Base-by-base conservation (phyloP, 35 echinoderm and acorn worm species). In the Hemicentrotus pulcherrimus region DNA sequence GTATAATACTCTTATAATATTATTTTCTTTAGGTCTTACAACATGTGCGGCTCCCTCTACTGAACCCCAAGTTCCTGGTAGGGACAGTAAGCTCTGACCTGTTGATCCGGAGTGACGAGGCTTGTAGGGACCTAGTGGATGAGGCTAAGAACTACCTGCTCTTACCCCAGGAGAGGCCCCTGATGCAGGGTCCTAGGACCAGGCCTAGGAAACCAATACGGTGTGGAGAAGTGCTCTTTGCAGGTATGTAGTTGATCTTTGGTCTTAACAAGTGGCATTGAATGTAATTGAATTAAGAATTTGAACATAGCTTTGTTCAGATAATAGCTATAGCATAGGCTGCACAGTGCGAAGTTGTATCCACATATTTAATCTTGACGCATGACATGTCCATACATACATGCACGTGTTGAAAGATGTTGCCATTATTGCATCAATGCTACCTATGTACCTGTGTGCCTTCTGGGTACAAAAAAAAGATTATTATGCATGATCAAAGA, bases 61-160 rank as follows among this genome's bases (percentile, higher is more conserved):
- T 99, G 28, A 98, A 95, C 32, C 98, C 98, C 48, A 99, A 99
- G 70, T 99, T 99, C 86, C 96, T 99, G 31, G 98, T 99, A 0
- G 98, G 98, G 19, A 99, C 98, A n/a, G 98, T 99, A 8, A 97
- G 98, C 94, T 94, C 97, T 13, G 98, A 99, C 86, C 96, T 97
- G 11, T 86, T 99, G 22, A 99, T 99, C 8, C 95, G 96, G 31
- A 99, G 98, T 92, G 98, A 99, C 92, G 98, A 99, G 85, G 97
- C 98, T 13, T 99, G 98, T 86, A 48, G 98, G 32, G 98, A 99
- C 86, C 95, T 99, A 0, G 98, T 99, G n/a, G 98, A 99, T 89
- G 98, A 99, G 91, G 98, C 98, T 60, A 99, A 99, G 85, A 99
- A 99, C 86, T 99, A 99, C 92, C 94, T 99, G 15, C 95, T 99